Base-by-base conservation (phyloP, 35 echinoderm and acorn worm genomes). In the Amphiura filiformis region DNA sequence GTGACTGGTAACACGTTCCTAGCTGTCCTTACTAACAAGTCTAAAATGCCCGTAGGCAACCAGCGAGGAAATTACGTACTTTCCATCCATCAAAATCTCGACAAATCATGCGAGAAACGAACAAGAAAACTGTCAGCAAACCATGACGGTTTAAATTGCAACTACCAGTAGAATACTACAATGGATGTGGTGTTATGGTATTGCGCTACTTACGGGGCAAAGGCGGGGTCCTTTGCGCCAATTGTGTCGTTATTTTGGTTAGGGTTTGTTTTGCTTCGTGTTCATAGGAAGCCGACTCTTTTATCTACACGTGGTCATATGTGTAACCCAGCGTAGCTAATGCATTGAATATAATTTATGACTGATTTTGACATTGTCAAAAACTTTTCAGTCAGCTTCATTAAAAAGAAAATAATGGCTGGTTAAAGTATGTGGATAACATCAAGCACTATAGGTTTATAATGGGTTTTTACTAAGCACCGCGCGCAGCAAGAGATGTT, bases 301-400 rank as follows among this genome's bases (percentile, higher is more conserved):
- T 20, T 52, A 52, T 52, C 2, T 70, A 70, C 61, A 70, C 28
- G 61, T 70, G 61, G 61, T 70, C n/a, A 23, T 70, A 26, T 70
- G 61, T 70, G 61, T 13, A 70, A 5, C 26, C 61, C 61, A 70
- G 17, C 61, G 61, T 70, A 30, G 61, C 61, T 70, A 70, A 70
- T 70, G 61, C n/a, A n/a, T n/a, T n/a, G 61, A 70, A 70, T 13
- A 70, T 70, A 70, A 70, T 70, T 70, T 70, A 26, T 70, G 61
- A 70, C 61, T 70, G 61, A 70, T 70, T 70, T 4, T 70, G 61
- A 70, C 61, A 70, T 70, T 70, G 61, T 70, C 61, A 70, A 70
- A 70, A 70, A 70, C 26, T 23, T 13, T 26, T 70, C 61, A 70
- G 17, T n/a, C 61, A 26, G 61, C 28, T 23, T 70, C 61, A 70